Percentiles rank a stretch among this genome's conserved stretches.
Evolutionary conservation across 2,888 invertebrate genomes (phyloP).

Genomic region (Rhogogaster chlorosoma): DNA sequence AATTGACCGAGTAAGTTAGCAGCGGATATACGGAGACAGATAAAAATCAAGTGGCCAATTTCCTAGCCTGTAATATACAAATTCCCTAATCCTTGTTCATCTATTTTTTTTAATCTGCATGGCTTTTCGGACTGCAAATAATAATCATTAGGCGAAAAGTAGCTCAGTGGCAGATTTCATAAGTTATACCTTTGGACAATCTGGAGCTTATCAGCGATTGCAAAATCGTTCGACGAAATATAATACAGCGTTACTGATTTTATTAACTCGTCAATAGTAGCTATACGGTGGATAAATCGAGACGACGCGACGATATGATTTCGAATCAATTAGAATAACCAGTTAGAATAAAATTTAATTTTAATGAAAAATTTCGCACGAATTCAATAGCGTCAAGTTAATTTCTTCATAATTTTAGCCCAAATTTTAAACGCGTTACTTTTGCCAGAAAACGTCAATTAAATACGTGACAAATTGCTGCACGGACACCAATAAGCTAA

Average conservation of each 20-base stretch:
- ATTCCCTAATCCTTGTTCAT: background rate
- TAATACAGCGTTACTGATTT: too few species aligned
- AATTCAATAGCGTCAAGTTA: background rate
- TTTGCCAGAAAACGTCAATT: background rate
- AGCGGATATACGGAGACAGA: background rate
- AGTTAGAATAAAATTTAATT: background rate
- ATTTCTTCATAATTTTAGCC: background rate
- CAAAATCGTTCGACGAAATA: background rate
- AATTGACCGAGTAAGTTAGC: background rate
- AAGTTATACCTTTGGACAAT: background rate
- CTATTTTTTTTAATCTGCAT: background rate
- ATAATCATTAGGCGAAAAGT: background rate
- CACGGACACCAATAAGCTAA: background rate
- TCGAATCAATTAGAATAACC: too few species aligned
- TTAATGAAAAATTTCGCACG: background rate
- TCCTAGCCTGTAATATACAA: background rate
- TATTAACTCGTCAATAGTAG: too few species aligned
- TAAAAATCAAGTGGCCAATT: background rate
- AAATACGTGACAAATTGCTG: constrained; percentile 13
- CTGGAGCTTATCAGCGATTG: background rate
- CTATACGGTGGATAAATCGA: too few species aligned
- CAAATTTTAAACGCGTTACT: background rate
- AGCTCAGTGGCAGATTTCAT: background rate
- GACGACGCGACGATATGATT: too few species aligned
- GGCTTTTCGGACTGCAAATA: background rate